phyloP scores from a whole-genome alignment of 2,888 invertebrate species.

The Drosophila affinis region DNA sequence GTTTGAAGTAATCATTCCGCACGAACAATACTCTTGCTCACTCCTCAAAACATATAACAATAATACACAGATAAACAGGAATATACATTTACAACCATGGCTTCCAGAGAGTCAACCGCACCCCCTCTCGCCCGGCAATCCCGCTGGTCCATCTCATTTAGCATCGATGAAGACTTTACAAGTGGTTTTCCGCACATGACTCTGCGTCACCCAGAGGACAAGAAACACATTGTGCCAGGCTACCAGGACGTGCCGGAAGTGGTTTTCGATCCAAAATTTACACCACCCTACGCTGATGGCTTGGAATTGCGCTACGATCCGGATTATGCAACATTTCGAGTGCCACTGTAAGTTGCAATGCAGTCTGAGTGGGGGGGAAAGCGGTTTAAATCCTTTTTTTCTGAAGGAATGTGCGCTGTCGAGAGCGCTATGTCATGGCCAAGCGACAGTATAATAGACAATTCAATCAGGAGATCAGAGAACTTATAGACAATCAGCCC shows the following conservation, averaged over 20 bases:
- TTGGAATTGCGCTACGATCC: neutral
- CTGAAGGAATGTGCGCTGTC: slow-evolving; percentile 8
- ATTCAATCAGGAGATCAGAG: slow-evolving; percentile 54
- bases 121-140: neutral
- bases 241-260: neutral
- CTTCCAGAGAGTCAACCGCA: neutral
- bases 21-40: neutral
- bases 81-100: neutral
- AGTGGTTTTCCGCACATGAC: neutral
- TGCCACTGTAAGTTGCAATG: neutral
- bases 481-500: slow-evolving; percentile 50
- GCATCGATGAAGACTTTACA: neutral
- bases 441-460: slow-evolving; percentile 39
- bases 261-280: neutral
- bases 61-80: neutral
- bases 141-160: neutral
- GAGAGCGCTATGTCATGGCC: slow-evolving; percentile 32
- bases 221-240: neutral
- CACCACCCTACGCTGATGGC: neutral
- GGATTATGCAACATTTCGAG: neutral
- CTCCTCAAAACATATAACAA: neutral
- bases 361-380: neutral
- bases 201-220: neutral
- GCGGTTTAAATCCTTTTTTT: neutral
- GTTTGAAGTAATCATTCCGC: neutral